These are phyloP conservation scores for Pampusana beccarii DNA, from an alignment of 2,113 vertebrate species.

Conservation along the genomic window DNA sequence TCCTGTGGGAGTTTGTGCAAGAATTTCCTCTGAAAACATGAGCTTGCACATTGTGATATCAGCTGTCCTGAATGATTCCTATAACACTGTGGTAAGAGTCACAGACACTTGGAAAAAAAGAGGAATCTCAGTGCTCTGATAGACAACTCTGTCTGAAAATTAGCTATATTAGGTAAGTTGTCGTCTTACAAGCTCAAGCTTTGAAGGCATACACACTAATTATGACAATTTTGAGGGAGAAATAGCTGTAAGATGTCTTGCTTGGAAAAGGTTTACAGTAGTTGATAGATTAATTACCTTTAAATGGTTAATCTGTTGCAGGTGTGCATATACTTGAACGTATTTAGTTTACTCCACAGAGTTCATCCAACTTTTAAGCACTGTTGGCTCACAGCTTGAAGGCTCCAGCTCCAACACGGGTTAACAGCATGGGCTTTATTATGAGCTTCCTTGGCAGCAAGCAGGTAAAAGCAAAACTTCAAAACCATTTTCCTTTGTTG, in stretches of 20 bases:
- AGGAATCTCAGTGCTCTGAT: background rate
- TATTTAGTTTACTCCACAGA: background rate
- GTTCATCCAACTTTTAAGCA: background rate
- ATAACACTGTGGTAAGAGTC: background rate
- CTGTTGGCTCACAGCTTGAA: background rate
- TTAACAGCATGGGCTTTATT: conserved; percentile 50
- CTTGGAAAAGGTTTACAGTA: background rate
- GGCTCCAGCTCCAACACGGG: background rate
- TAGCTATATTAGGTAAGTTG: background rate
- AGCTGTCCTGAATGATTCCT: background rate
- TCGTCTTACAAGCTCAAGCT: background rate
- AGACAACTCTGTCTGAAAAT: background rate
- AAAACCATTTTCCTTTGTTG: conserved; percentile 55
- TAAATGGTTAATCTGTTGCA: background rate
- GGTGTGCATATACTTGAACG: background rate
- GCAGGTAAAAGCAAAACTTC: conserved; percentile 41
- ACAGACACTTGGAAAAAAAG: background rate
- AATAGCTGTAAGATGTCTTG: background rate
- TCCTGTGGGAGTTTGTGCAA: background rate
- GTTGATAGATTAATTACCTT: background rate
- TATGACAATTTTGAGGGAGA: background rate
- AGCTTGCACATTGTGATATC: background rate
- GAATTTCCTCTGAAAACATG: background rate
- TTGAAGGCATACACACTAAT: background rate
- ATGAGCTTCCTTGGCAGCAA: conserved; percentile 13